Evolutionary conservation across 2,888 invertebrate genomes (phyloP), one percentile per base, ranked within the genome.

Genomic region (Synanthedon myopaeformis): DNA sequence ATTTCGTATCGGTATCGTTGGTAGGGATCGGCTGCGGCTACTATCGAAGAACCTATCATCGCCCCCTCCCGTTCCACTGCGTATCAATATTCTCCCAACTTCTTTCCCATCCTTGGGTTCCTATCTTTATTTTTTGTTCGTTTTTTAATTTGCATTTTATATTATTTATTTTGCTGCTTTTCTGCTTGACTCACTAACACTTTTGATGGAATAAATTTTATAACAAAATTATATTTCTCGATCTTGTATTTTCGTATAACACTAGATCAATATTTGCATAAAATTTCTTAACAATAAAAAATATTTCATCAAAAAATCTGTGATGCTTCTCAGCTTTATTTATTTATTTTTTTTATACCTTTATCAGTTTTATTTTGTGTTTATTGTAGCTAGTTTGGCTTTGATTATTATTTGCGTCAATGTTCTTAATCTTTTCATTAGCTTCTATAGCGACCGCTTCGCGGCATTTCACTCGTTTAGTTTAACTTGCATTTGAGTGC

Each of bases 11-110:
- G 17, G 49, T 65, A 68, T 71, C 69, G 74, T 71, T 65, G 59
- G 61, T 79, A 82, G 82, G 82, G 76, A 82, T 79, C 82, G 84
- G 82, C 82, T 80, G 84, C 84, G 85, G 85, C 85, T 85, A 82
- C 83, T 83, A 83, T 85, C 84, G 79, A 82, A 75, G 74, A 79
- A 72, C 75, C 83, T 75, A 63, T 74, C 71, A 65, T 69, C 68
- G 71, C 63, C 61, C 75, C 78, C 81, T 60, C 56, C 72, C 84
- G 69, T 65, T 74, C 77, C 75, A 70, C 73, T 74, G 72, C 69
- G 66, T 72, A 35, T 35, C 35, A 10, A 35, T 72, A 68, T 65
- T 61, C 62, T 65, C 61, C 64, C 62, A 56, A 54, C 53, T 68
- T 70, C 70, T 53, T 66, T 74, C 75, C 58, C 58, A 53, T 79